phyloP scores from a whole-genome alignment of 2,888 invertebrate species.

The Seladonia tumulorum region DNA sequence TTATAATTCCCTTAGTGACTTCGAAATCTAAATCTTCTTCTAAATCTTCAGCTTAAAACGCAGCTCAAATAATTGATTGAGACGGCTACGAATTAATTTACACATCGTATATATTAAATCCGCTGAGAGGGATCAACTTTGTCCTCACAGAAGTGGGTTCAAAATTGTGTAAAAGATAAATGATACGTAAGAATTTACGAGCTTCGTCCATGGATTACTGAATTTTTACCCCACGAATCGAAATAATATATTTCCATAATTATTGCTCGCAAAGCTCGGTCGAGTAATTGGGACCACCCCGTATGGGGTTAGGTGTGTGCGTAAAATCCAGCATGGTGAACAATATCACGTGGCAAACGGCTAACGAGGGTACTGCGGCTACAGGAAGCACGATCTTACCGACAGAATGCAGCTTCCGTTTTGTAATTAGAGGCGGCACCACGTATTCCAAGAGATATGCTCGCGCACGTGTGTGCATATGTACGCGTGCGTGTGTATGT shows the following conservation, averaged over 20 bases:
- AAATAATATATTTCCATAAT: not conserved
- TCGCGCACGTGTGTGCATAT: constrained; percentile 40
- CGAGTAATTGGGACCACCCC: not conserved
- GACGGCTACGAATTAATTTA: too few species aligned
- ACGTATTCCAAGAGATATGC: constrained; percentile 41
- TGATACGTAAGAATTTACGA: not conserved
- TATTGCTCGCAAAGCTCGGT: not conserved
- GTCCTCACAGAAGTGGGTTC: not conserved
- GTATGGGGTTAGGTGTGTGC: not conserved
- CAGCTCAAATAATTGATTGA: too few species aligned
- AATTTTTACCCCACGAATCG: not conserved
- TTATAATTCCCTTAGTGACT: not conserved
- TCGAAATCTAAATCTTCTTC: too few species aligned
- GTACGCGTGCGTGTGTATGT: not conserved
- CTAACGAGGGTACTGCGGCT: constrained; percentile 70
- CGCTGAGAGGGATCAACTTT: not conserved
- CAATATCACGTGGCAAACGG: constrained; percentile 66
- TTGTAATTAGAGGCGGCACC: constrained; percentile 64
- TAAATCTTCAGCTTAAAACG: too few species aligned
- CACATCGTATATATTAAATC: too few species aligned
- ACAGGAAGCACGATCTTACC: constrained; percentile 68
- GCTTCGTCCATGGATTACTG: not conserved
- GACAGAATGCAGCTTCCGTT: constrained; percentile 63
- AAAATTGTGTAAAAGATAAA: not conserved
- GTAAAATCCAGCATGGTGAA: constrained; percentile 30